Percentiles rank a stretch among this genome's conserved stretches.
Conservation (phyloP, 1,140 invertebrate species). For the Calycopis cecrops region DNA sequence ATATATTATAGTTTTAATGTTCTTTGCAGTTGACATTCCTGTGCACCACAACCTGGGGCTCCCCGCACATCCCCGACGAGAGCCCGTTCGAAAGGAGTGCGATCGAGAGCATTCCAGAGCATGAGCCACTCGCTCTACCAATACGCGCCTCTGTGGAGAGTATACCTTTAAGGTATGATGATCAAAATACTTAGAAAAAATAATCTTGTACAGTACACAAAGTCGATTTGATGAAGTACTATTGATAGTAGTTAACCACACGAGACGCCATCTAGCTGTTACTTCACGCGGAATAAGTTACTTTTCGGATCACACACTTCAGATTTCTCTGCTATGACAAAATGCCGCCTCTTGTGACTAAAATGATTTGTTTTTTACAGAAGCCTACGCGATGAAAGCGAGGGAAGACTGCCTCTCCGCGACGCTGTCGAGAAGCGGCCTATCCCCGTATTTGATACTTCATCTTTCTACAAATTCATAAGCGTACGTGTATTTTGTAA, state of each 20-base stretch:
- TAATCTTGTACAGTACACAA: no score
- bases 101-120: slow-evolving; percentile 54
- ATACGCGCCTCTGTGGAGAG: slow-evolving; percentile 63
- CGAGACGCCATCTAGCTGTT: no score
- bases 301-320: no score
- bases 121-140: slow-evolving; percentile 49
- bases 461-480: slow-evolving; percentile 38
- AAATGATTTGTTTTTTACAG: slow-evolving; percentile 24
- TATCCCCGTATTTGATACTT: slow-evolving; percentile 44
- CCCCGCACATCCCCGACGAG: slow-evolving; percentile 41
- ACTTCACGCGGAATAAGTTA: no score
- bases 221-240: no score
- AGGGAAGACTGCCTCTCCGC: slow-evolving; percentile 71
- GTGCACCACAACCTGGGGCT: slow-evolving; percentile 34
- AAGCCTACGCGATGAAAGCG: slow-evolving; percentile 48
- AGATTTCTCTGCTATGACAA: no score
- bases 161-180: slow-evolving; percentile 54
- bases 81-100: slow-evolving; percentile 49
- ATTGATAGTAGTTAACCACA: no score
- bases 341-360: slow-evolving; percentile 5
- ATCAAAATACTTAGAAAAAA: no score
- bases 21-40: slow-evolving; percentile 44
- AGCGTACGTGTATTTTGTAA: slow-evolving; percentile 40
- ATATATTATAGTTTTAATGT: slow-evolving; percentile 14
- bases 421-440: slow-evolving; percentile 82